Evolutionary conservation across 2,797 vertebrate genomes (phyloP).

Genomic region (Sebastes cheni): DNA sequence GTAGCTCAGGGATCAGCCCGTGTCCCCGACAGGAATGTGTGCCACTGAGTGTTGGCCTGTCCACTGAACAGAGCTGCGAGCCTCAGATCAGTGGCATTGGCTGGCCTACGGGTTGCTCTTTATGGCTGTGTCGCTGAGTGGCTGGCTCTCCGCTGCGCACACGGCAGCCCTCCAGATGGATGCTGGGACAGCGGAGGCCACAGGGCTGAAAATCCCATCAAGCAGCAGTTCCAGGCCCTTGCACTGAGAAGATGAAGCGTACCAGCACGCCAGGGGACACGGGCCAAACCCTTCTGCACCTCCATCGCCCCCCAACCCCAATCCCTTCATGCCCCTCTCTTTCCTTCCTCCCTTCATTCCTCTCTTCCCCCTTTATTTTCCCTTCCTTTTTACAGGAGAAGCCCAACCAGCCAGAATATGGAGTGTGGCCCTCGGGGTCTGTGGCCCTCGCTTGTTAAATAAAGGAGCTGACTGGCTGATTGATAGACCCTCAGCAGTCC

Average conservation of each 20-base stretch:
- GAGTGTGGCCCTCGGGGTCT: constrained; percentile 84
- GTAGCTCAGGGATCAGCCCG: constrained; percentile 71
- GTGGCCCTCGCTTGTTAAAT: constrained; percentile 90
- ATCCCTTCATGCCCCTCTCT: constrained; percentile 66
- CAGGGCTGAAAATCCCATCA: constrained; percentile 86
- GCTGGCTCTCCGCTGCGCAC: constrained; percentile 71
- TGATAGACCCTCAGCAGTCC: constrained; percentile 85
- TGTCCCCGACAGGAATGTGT: constrained; percentile 75
- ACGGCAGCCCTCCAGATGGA: constrained; percentile 79
- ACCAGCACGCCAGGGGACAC: constrained; percentile 76
- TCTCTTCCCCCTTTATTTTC: constrained; percentile 49
- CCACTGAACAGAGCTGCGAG: constrained; percentile 71
- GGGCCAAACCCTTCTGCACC: constrained; percentile 75
- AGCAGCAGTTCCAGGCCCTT: constrained; percentile 82
- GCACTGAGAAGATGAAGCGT: constrained; percentile 85
- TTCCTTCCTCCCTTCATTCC: constrained; percentile 57
- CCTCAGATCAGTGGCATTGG: constrained; percentile 77
- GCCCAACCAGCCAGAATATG: constrained; percentile 84
- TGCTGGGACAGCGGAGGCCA: constrained; percentile 78
- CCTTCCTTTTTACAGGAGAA: constrained; percentile 62
- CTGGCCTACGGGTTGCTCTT: constrained; percentile 72
- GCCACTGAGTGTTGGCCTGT: constrained; percentile 72
- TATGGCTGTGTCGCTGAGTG: constrained; percentile 73
- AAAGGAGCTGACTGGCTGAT: constrained; percentile 91
- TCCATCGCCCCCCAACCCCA: constrained; percentile 57